Evolutionary conservation across 2,888 invertebrate genomes (phyloP), one percentile per base, ranked within the genome.

Genomic region (Escarpia spicata): DNA sequence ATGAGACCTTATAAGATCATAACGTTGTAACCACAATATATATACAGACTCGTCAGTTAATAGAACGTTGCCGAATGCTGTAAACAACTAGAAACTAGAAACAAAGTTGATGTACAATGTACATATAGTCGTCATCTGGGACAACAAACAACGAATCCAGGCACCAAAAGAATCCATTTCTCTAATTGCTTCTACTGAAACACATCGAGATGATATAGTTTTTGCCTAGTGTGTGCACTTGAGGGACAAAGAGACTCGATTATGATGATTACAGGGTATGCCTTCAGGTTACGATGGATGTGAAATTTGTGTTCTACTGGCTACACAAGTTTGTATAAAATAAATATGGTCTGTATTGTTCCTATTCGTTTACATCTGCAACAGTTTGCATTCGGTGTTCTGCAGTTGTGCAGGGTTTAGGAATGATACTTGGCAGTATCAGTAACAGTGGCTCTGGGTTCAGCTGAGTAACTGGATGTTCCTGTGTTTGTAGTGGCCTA

Each of bases 401-500:
- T 26, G 75, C 19, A 75, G 75, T 26, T 19, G n/a, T n/a, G 75
- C 19, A 75, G 4, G 75, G 75, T 75, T 75, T 75, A 75, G 75
- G 75, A 4, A 19, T 6, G n/a, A n/a, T 19, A 15, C 75, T 26
- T 75, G 75, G 75, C 19, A 75, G n/a, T 75, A 75, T 6, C 19
- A 75, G 26, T 26, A 19, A 4, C 75, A 75, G 75, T 75, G 19
- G 26, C 75, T 75, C 75, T 75, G 75, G 75, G 75, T 75, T 75
- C 75, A 26, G 75, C 26, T 75, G 75, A 75, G 75, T 75, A 75
- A 75, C 26, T 75, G 75, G 75, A 75, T 75, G 75, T 75, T 75
- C 75, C 75, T 75, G 75, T 75, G 19, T 75, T 75, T 75, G 75
- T 75, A 75, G 75, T 75, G 75, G 75, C 75, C 26, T 75, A 75